Evolutionary conservation across 2,888 invertebrate genomes (phyloP), one percentile per base, ranked within the genome.

Genomic region (Neoascia interrupta): DNA sequence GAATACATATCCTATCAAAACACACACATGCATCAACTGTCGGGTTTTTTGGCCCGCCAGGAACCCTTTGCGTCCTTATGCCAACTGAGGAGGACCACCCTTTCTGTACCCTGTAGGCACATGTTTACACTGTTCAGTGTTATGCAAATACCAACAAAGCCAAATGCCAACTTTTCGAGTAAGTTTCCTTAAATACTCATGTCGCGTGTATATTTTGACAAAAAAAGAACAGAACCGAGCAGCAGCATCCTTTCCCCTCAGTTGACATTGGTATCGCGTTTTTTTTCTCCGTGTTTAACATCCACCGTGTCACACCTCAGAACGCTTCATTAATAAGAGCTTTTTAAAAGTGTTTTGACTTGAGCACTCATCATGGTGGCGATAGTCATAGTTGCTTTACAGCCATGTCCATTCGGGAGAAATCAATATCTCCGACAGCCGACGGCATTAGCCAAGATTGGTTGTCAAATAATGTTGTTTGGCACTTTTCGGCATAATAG

Each of bases 121-220:
- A 60, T 76, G 76, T 76, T 76, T 61, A 68, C 72, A 58, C 16
- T 61, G 41, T 49, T 34, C 68, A 51, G 72, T 54, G 37, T 61
- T 79, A 63, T 61, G 66, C 51, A 79, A 79, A 79, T 63, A 79
- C 37, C 37, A 73, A 79, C 58, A 66, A 73, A 68, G 64, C 73
- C 68, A 73, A 79, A 73, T 79, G 72, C 31, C 45, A 73, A 73
- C 66, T 73, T 76, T 56, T 60, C 36, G 28, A 49, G 21, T 47
- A 58, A 64, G 18, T 51, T 34, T 39, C n/a, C 53, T 60, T 60
- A 64, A 72, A 64, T 66, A 76, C 53, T n/a, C n/a, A 58, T 26
- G 58, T 63, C 15, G 41, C 49, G 49, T 75, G 37, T 28, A 31
- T 43, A 39, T 36, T 56, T 49, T 21, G 5, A n/a, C 41, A 18